Evolutionary conservation across 2,113 vertebrate genomes (phyloP).

Genomic region (Hippocampus comes): DNA sequence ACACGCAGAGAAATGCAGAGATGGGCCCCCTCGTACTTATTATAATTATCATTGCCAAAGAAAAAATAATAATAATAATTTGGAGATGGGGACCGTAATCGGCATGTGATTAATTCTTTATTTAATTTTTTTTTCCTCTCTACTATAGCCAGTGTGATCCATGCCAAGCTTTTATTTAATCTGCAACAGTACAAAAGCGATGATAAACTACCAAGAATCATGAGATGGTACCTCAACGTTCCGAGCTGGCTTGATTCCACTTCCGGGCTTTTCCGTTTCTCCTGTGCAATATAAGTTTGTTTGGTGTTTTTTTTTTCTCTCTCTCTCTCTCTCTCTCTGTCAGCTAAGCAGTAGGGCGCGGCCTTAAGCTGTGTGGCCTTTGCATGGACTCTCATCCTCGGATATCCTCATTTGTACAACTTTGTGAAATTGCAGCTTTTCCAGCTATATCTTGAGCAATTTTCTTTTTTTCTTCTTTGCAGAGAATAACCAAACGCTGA

Average conservation of each 20-base stretch:
- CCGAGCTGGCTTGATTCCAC: background rate
- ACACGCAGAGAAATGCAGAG: conserved; percentile 1
- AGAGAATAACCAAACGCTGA: conserved; percentile 32
- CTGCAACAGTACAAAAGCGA: background rate
- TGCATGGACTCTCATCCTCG: conserved; percentile 38
- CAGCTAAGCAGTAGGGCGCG: conserved; percentile 7
- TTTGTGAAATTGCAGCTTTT: conserved; percentile 46
- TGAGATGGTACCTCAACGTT: background rate
- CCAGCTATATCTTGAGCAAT: conserved; percentile 44
- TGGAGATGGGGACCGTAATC: background rate
- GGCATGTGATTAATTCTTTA: conserved; percentile 35
- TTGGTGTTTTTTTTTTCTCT: background rate
- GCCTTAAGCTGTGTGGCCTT: conserved; percentile 45
- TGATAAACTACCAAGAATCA: background rate
- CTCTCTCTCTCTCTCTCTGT: conserved; percentile 4
- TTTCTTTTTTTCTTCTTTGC: conserved; percentile 31
- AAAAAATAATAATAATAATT: background rate
- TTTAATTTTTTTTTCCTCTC: conserved; percentile 7
- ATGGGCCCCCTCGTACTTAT: background rate
- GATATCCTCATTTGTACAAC: conserved; percentile 36
- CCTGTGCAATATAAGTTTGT: conserved; percentile 49
- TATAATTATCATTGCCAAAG: conserved; percentile 27
- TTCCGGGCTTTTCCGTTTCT: conserved; percentile 17
- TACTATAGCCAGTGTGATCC: conserved; percentile 3
- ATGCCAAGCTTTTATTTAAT: conserved; percentile 23